Evolutionary conservation across 2,888 invertebrate species (phyloP).

Genomic region (Agonopterix alstromeriana): DNA sequence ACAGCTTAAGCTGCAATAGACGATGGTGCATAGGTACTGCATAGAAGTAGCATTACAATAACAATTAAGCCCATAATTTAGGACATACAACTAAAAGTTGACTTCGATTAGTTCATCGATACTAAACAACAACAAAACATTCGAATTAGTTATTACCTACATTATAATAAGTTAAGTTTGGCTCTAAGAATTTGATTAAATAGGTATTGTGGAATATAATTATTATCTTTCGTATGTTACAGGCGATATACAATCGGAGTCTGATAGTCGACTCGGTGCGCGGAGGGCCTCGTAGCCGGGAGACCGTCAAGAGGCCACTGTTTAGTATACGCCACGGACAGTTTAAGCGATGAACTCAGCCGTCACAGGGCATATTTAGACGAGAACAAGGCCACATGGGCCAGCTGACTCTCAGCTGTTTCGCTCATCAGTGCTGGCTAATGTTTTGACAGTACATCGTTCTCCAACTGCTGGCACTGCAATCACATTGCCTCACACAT

Average conservation of each 20-base stretch:
- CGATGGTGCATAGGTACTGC: neutral
- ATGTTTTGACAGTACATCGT: conserved; percentile 29
- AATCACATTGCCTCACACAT: conserved; percentile 24
- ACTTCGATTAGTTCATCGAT: no score
- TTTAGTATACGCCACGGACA: conserved; percentile 26
- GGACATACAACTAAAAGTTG: no score
- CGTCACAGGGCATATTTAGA: conserved; percentile 31
- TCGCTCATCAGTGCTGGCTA: conserved; percentile 41
- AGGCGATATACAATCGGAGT: conserved; percentile 28
- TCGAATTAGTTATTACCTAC: no score
- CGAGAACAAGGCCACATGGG: conserved; percentile 17
- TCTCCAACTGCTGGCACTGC: conserved; percentile 27
- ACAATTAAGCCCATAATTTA: conserved; percentile 10
- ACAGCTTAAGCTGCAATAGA: neutral
- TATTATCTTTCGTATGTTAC: no score
- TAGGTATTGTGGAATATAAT: no score
- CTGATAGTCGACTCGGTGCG: conserved; percentile 32
- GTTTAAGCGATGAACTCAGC: conserved; percentile 61
- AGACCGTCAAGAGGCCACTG: conserved; percentile 32
- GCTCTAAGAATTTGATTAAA: no score
- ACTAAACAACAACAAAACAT: no score
- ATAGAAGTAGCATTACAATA: conserved; percentile 3
- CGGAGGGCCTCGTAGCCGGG: conserved; percentile 11
- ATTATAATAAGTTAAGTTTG: no score
- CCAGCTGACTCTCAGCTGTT: conserved; percentile 61